A percentile compares a stretch with the other conserved stretches of the same genome.
Conservation (phyloP, 2,797 vertebrate species). For the Lepilemur ruficaudatus region DNA sequence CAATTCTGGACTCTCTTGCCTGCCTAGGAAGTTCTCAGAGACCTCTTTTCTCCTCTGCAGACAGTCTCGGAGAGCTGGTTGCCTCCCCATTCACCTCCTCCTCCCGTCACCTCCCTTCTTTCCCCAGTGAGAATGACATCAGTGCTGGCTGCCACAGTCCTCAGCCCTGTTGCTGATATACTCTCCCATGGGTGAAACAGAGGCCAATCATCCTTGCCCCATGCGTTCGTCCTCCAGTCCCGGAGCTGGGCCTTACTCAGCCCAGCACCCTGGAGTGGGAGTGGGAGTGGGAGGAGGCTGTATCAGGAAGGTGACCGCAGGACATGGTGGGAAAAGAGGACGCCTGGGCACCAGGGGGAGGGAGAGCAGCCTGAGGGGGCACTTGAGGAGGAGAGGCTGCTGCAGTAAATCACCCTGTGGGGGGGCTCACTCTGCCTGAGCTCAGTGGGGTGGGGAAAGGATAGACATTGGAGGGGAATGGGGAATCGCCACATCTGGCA, state of each 20-base stretch:
- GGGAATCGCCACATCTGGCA: constrained; percentile 76
- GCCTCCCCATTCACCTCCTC: background rate
- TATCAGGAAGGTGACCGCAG: background rate
- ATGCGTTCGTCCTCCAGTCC: background rate
- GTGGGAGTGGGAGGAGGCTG: constrained; percentile 1
- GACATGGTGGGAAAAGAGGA: background rate
- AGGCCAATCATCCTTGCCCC: constrained; percentile 19
- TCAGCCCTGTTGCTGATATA: constrained; percentile 39
- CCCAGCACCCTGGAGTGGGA: background rate
- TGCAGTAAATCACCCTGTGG: constrained; percentile 74
- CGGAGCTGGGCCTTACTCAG: background rate
- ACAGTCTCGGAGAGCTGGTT: background rate
- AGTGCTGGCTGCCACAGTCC: constrained; percentile 55
- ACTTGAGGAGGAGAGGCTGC: constrained; percentile 54
- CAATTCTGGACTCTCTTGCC: background rate
- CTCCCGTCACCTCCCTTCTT: background rate
- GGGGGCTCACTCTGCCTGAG: constrained; percentile 66
- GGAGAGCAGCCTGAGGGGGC: background rate
- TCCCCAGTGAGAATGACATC: constrained; percentile 63
- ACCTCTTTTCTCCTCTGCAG: background rate
- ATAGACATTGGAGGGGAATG: constrained; percentile 38
- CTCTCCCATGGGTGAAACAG: constrained; percentile 52
- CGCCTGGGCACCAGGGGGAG: background rate
- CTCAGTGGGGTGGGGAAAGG: constrained; percentile 73
- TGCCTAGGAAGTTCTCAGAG: constrained; percentile 20